phyloP scores from a whole-genome alignment of 2,797 vertebrate genomes.

The Anabas testudineus region DNA sequence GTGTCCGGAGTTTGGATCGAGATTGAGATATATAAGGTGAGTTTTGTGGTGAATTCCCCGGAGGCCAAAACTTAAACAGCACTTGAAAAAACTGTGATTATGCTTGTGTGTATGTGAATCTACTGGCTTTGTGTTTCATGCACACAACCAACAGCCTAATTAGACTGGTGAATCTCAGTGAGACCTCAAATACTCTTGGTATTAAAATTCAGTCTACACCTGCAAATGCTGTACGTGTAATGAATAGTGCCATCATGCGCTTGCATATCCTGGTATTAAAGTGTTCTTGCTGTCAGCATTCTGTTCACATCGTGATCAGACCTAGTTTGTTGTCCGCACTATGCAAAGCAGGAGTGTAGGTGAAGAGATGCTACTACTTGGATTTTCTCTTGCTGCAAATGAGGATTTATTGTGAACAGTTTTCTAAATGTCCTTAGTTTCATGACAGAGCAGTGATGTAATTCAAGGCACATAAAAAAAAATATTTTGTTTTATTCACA shows the following conservation, averaged over 20 bases:
- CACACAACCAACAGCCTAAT: conserved; percentile 11
- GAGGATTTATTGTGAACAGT: conserved; percentile 16
- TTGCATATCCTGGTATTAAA: conserved; percentile 1
- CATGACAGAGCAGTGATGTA: too few relatives aligned
- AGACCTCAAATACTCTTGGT: conserved; percentile 10
- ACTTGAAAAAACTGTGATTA: conserved; percentile 40
- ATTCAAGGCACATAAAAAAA: too few relatives aligned
- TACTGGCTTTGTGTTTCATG: not conserved
- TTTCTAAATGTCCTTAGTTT: too few relatives aligned
- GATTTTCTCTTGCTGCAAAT: too few relatives aligned
- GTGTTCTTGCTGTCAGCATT: conserved; percentile 35
- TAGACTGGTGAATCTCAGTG: not conserved
- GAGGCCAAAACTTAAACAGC: conserved; percentile 38
- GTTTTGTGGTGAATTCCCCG: conserved; percentile 40
- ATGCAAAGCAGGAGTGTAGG: conserved; percentile 14
- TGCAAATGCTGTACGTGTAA: conserved; percentile 4
- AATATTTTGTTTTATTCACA: too few relatives aligned
- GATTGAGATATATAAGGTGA: conserved; percentile 55
- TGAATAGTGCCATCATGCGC: conserved; percentile 23
- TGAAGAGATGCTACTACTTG: too few relatives aligned
- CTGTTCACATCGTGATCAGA: conserved; percentile 28
- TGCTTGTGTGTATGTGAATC: not conserved
- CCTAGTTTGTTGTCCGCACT: conserved; percentile 12
- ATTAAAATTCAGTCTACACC: conserved; percentile 23
- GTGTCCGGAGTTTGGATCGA: conserved; percentile 6